A percentile compares a stretch with the other conserved stretches of the same genome.
These are phyloP conservation scores for Sclerurus mexicanus DNA, from an alignment of 2,113 vertebrate genomes.

Conservation along the genomic window DNA sequence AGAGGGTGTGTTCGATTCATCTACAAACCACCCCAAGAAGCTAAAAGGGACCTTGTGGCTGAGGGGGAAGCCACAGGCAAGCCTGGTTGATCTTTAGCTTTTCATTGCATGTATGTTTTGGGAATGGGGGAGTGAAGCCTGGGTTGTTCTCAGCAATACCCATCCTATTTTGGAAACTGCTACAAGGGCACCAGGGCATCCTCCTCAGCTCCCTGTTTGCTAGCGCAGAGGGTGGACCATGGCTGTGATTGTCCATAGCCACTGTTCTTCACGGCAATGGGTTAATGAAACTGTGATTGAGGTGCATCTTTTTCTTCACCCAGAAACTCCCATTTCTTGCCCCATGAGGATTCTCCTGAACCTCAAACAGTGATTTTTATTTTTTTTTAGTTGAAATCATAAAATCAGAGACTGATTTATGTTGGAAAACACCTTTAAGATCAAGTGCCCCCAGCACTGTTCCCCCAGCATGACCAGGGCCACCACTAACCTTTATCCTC, in stretches of 20 bases:
- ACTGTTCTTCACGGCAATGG: not conserved
- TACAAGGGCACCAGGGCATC: not conserved
- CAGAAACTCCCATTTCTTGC: not conserved
- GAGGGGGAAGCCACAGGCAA: constrained; percentile 11
- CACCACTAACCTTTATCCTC: not conserved
- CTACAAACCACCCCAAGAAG: not conserved
- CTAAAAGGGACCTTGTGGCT: constrained; percentile 33
- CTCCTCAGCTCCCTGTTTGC: not conserved
- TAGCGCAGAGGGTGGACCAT: not conserved
- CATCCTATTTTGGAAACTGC: not conserved
- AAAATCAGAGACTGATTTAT: not conserved
- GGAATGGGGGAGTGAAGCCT: not conserved
- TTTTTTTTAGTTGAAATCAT: not conserved
- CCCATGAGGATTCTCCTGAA: not conserved
- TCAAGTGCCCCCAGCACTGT: accelerated
- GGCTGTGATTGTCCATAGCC: not conserved
- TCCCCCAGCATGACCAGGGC: not conserved
- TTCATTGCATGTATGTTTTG: not conserved
- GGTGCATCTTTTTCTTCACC: not conserved
- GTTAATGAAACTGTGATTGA: not conserved
- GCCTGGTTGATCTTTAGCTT: not conserved
- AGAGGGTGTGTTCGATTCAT: not conserved
- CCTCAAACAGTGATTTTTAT: not conserved
- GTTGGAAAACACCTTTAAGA: not conserved
- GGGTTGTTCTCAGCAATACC: not conserved